Conservation (phyloP, 2,888 invertebrate genomes). For the Drosophila niveifrons region DNA sequence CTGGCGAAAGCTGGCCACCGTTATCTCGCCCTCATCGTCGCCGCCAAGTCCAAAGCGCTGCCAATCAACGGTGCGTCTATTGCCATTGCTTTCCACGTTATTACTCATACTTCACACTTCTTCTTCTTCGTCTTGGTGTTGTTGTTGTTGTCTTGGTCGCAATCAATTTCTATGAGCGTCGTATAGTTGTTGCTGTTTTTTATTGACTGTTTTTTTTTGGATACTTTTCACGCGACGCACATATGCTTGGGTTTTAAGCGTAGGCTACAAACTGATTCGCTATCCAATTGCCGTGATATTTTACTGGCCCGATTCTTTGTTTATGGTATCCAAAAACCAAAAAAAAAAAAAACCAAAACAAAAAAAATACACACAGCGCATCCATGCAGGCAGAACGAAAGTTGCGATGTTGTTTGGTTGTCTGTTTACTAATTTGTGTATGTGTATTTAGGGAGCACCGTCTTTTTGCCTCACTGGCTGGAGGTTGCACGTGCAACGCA, state of each 20-base stretch:
- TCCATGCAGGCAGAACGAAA: conserved; percentile 58
- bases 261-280: conserved; percentile 40
- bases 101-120: conserved; percentile 63
- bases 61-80: conserved; percentile 83
- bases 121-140: conserved; percentile 16
- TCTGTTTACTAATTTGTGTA: background rate
- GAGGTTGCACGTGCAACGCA: conserved; percentile 5
- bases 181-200: conserved; percentile 11
- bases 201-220: conserved; percentile 14
- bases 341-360: background rate
- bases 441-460: background rate
- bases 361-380: conserved; percentile 6
- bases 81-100: conserved; percentile 66
- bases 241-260: conserved; percentile 9
- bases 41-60: conserved; percentile 82
- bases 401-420: background rate
- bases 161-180: too few relatives aligned
- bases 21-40: conserved; percentile 85
- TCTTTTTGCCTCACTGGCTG: conserved; percentile 41
- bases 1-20: conserved; percentile 85
- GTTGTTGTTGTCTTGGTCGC: conserved; percentile 9
- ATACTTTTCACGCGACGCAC: conserved; percentile 1
- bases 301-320: conserved; percentile 23
- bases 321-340: conserved; percentile 36
- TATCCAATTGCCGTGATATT: conserved; percentile 43